Base-by-base conservation (phyloP, 1,140 invertebrate species). In the Zelostemma sp. region DNA sequence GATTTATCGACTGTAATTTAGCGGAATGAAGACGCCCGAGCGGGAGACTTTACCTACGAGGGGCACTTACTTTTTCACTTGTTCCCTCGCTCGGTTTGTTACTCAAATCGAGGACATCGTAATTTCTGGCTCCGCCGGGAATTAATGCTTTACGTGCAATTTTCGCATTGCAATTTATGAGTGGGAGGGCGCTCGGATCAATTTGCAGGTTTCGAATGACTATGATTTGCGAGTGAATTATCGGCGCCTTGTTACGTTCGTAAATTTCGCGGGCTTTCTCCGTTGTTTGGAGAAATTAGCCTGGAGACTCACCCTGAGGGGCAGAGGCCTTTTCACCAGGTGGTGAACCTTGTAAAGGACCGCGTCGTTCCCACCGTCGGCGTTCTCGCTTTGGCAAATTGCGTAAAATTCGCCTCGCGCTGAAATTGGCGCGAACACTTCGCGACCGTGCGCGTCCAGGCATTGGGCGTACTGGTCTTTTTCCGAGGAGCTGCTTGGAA, bases 401-500 rank as follows among this genome's bases (percentile, higher is more conserved):
- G 83, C 83, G 43, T 85, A 85, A 47, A 85, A 85, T 56, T 85
- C 83, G 35, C 83, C 81, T 25, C 81, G 69, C 3, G 82, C 72
- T 4, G 83, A 83, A 16, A 85, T 70, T 3, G 82, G 77, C 1
- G 82, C 83, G 47, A 85, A 85, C 1, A 85, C 51, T 49, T 85
- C 83, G 50, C 82, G 83, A 4, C 83, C 83, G 54, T 83, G 80
- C 1, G 82, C 82, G 54, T 85, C 84, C 12, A 87, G 47, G 59
- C 85, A 87, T 51, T 87, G 85, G 1, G 86, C 85, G 48, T 87
- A 87, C 55, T 85, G 83, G 60, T 85, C 84, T 18, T 80, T 81
- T 21, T 85, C 83, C 1, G 81, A 78, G 3, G 77, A 77, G 12
- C 76, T 73, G 21, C 81, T 74, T 9, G 80, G 72, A 58, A 84